A percentile compares a stretch with the other conserved stretches of the same genome.
Evolutionary conservation across 2,113 vertebrate species (phyloP).

Genomic region (Turnix velox): DNA sequence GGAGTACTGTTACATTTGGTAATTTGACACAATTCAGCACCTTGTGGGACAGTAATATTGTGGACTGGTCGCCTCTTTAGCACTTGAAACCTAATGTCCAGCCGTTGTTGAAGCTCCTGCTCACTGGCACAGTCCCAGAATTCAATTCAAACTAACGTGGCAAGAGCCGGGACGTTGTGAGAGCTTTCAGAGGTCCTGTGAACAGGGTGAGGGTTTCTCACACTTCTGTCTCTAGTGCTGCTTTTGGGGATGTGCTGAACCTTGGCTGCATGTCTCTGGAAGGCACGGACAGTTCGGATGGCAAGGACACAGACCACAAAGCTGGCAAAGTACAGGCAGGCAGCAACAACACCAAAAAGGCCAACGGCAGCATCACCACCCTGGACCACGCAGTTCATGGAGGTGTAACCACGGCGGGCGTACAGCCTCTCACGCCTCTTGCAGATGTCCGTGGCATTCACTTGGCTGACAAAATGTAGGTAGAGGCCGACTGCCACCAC

Average conservation of each 20-base stretch:
- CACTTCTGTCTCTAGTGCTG: neutral
- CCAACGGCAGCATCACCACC: slow-evolving; percentile 79
- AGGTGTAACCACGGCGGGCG: slow-evolving; percentile 77
- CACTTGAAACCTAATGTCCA: rapidly evolving
- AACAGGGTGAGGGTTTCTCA: rapidly evolving
- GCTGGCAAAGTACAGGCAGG: slow-evolving; percentile 73
- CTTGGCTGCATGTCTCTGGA: neutral
- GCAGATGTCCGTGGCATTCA: slow-evolving; percentile 83
- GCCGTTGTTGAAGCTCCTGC: neutral
- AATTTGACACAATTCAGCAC: neutral
- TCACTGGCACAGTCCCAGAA: neutral
- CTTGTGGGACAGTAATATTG: rapidly evolving
- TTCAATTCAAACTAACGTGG: slow-evolving; percentile 51
- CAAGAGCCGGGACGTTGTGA: neutral
- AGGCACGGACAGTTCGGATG: slow-evolving; percentile 24
- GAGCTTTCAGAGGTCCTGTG: neutral
- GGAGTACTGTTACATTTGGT: neutral
- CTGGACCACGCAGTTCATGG: slow-evolving; percentile 82
- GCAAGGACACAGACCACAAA: slow-evolving; percentile 67
- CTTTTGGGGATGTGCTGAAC: neutral
- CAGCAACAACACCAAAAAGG: slow-evolving; percentile 73
- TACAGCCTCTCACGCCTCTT: slow-evolving; percentile 76
- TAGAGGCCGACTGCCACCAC: slow-evolving; percentile 81
- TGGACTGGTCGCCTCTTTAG: neutral
- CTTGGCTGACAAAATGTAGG: slow-evolving; percentile 78